phyloP scores from a whole-genome alignment of 2,797 vertebrate species.

The Rhinophrynus dorsalis region DNA sequence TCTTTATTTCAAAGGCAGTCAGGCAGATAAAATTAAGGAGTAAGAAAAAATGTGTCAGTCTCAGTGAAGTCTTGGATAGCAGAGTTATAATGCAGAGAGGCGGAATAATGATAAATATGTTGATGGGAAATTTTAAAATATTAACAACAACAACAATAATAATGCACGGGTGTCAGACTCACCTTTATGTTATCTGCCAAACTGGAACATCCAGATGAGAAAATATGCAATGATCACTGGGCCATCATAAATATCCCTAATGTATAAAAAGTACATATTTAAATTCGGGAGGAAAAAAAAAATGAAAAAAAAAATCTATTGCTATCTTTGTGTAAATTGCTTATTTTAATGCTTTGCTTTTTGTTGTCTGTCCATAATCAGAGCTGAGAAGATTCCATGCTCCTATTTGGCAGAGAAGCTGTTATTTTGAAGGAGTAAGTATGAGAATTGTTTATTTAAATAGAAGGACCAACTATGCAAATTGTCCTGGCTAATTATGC shows the following conservation, averaged over 20 bases:
- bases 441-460: slow-evolving; percentile 47
- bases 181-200: neutral
- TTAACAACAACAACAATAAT: neutral
- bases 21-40: slow-evolving; percentile 57
- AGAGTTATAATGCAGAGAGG: slow-evolving; percentile 42
- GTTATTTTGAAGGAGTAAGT: slow-evolving; percentile 30
- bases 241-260: neutral
- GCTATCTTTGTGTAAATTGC: neutral
- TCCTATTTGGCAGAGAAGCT: slow-evolving; percentile 26
- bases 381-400: slow-evolving; percentile 6
- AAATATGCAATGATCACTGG: slow-evolving; percentile 1
- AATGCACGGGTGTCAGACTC: neutral
- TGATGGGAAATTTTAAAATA: neutral
- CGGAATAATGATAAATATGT: neutral
- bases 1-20: slow-evolving; percentile 63
- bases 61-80: slow-evolving; percentile 29
- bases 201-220: neutral
- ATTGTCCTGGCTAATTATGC: slow-evolving; percentile 43
- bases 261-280: neutral
- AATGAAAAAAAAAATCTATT: neutral
- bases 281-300: neutral
- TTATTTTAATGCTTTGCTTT: neutral
- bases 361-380: neutral
- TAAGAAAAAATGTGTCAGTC: slow-evolving; percentile 45
- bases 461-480: slow-evolving; percentile 38